A percentile compares a stretch with the other conserved stretches of the same genome.
Conservation (phyloP, 2,888 invertebrate genomes). For the Matsumyia berberina region DNA sequence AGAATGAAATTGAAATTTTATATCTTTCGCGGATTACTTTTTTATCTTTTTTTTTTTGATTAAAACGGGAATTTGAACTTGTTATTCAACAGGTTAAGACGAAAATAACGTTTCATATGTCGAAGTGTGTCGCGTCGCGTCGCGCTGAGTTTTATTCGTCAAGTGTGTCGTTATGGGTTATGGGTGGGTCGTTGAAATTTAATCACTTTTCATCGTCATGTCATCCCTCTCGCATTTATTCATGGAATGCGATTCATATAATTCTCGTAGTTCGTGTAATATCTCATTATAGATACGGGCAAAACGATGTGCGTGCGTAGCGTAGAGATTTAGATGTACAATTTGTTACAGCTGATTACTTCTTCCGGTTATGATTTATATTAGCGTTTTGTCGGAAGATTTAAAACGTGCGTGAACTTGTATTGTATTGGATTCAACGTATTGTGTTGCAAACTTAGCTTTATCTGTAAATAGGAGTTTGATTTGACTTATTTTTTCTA, state of each 20-base stretch:
- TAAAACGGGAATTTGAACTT: conserved; percentile 18
- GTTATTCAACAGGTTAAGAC: conserved; percentile 2
- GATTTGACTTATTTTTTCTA: too few relatives aligned
- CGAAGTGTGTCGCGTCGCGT: conserved; percentile 2
- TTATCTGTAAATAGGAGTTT: too few relatives aligned
- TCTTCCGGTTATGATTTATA: conserved; percentile 38
- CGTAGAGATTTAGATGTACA: background rate
- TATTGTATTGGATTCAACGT: too few relatives aligned
- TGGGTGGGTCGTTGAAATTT: too few relatives aligned
- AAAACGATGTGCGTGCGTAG: background rate
- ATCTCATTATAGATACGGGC: background rate
- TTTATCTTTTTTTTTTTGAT: background rate
- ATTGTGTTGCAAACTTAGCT: too few relatives aligned
- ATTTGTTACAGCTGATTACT: conserved; percentile 35
- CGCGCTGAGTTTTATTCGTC: too few relatives aligned
- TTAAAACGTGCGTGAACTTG: too few relatives aligned
- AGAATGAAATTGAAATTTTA: conserved; percentile 27
- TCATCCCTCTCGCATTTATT: background rate
- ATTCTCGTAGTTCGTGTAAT: background rate
- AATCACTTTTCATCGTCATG: background rate
- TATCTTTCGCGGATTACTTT: background rate
- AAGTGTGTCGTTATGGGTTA: background rate
- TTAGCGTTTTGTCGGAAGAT: background rate
- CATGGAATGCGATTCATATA: background rate
- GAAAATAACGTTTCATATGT: background rate